Evolutionary conservation across 2,888 invertebrate species (phyloP), one percentile per base, ranked within the genome.

Genomic region (Flabesymbios commensalis): DNA sequence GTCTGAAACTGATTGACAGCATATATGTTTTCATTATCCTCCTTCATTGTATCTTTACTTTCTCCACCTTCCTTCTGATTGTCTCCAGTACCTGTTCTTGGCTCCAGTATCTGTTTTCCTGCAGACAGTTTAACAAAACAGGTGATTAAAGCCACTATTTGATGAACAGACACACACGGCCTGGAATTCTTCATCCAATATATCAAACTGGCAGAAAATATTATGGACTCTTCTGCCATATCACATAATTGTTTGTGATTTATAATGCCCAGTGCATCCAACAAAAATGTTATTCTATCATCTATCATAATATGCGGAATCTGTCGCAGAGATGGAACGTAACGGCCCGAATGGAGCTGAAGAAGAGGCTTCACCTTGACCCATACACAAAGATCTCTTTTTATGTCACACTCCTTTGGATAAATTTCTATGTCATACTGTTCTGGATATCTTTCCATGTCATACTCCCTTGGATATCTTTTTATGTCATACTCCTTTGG

Each of bases 1-100:
- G 79, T 67, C 59, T 83, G 82, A 47, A 79, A 75, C 68, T 83
- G 80, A 17, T 77, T 71, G 47, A 77, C 77, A 22, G 72, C 75
- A 66, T 83, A 83, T 41, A 75, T 58, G 29, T 70, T 56, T 3
- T 54, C 36, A 2, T 69, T 54, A 22, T 74, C 64, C 5, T 75
- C 67, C 5, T 52, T 63, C 45, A 68, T 67, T n/a, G 63, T 69
- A 36, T 61, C 43, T 51, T 66, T 72, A 29, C 70, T n/a, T n/a
- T n/a, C n/a, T n/a, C n/a, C n/a, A n/a, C n/a, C n/a, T n/a, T n/a
- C n/a, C n/a, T n/a, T n/a, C n/a, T n/a, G n/a, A n/a, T n/a, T n/a
- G n/a, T n/a, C n/a, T n/a, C n/a, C n/a, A n/a, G n/a, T n/a, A n/a
- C n/a, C n/a, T n/a, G n/a, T n/a, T n/a, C n/a, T n/a, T n/a, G n/a